Evolutionary conservation across 2,888 invertebrate species (phyloP).

Genomic region (Brachylomia viminalis): DNA sequence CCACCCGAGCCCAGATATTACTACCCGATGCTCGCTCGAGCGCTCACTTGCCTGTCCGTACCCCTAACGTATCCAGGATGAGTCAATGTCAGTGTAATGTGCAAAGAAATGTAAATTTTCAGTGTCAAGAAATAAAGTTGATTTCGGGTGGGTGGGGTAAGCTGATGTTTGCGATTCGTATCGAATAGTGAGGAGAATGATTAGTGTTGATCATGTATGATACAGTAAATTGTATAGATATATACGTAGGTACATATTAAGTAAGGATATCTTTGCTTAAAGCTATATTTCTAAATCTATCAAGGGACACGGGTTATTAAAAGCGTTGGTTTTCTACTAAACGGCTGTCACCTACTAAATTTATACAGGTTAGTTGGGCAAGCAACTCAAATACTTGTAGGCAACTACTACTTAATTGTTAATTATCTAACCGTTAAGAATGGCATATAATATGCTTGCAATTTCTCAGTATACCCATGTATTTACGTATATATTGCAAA

Average conservation of each 20-base stretch:
- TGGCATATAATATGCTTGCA: slow-evolving; percentile 51
- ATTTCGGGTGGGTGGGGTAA: slow-evolving; percentile 74
- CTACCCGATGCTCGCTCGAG: slow-evolving; percentile 87
- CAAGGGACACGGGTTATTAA: slow-evolving; percentile 65
- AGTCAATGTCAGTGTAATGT: slow-evolving; percentile 80
- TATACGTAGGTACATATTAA: slow-evolving; percentile 71
- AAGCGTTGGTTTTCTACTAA: slow-evolving; percentile 70
- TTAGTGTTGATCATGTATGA: slow-evolving; percentile 72
- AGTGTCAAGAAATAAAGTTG: slow-evolving; percentile 66
- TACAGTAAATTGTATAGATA: slow-evolving; percentile 68
- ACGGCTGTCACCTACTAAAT: slow-evolving; percentile 70
- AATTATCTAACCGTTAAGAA: slow-evolving; percentile 47
- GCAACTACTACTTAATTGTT: slow-evolving; percentile 53
- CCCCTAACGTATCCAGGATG: slow-evolving; percentile 81
- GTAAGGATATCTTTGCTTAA: slow-evolving; percentile 54
- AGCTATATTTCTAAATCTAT: slow-evolving; percentile 67
- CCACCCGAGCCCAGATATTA: slow-evolving; percentile 88
- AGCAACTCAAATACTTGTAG: slow-evolving; percentile 64
- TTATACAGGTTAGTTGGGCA: slow-evolving; percentile 73
- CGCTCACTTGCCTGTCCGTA: slow-evolving; percentile 88
- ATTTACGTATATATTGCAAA: slow-evolving; percentile 72
- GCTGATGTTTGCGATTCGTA: slow-evolving; percentile 73
- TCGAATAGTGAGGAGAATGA: slow-evolving; percentile 73
- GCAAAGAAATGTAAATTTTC: slow-evolving; percentile 66
- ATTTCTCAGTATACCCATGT: slow-evolving; percentile 63